Conservation (phyloP, 2,888 invertebrate species). For the Sinhomidia bicolor region DNA sequence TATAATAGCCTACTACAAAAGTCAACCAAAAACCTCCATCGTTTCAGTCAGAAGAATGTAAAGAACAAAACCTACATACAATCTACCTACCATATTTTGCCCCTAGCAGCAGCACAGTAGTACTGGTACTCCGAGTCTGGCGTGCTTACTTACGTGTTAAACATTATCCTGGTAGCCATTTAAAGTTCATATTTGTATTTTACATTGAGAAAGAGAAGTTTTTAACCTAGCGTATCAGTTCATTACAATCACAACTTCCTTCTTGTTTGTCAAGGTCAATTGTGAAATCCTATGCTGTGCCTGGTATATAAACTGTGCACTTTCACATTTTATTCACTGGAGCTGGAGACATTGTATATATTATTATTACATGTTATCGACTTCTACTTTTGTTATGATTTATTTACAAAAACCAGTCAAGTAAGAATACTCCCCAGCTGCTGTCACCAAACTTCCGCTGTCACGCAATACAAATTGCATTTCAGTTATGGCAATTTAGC, state of each 20-base stretch:
- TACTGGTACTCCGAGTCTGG: too few species aligned
- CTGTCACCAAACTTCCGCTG: neutral
- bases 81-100: too few species aligned
- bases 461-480: neutral
- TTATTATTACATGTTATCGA: too few species aligned
- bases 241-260: neutral
- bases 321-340: neutral
- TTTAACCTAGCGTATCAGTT: neutral
- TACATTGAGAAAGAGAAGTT: neutral
- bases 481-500: neutral
- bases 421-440: neutral
- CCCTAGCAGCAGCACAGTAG: too few species aligned
- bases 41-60: too few species aligned
- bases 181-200: too few species aligned
- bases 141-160: too few species aligned
- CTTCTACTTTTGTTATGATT: neutral
- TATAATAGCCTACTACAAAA: too few species aligned
- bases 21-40: too few species aligned
- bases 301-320: neutral
- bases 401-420: neutral
- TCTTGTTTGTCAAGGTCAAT: conserved; percentile 1
- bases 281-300: neutral
- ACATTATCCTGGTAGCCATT: too few species aligned
- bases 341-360: neutral
- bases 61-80: too few species aligned